phyloP scores from a whole-genome alignment of 2,888 invertebrate genomes.

The Helleia helle region DNA sequence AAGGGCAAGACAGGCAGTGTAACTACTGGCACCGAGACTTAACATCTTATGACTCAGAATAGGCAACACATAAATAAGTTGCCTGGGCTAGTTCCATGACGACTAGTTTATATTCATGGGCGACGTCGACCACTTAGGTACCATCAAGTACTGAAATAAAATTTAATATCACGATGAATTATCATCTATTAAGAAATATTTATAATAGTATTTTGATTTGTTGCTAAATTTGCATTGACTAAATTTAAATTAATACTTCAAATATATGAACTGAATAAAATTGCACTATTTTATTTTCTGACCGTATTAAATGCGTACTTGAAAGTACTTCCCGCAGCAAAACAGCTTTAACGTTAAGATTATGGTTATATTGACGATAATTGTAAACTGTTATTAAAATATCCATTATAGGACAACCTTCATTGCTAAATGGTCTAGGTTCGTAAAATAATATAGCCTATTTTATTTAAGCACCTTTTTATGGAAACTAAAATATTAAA shows the following conservation, averaged over 20 bases:
- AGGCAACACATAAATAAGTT: no score
- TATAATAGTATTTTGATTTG: no score
- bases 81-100: no score
- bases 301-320: not conserved
- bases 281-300: not conserved
- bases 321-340: not conserved
- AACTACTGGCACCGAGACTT: no score
- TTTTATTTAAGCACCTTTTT: constrained; percentile 5
- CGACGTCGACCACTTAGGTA: no score
- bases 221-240: no score
- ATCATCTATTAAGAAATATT: no score
- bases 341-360: not conserved
- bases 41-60: no score
- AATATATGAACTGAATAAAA: no score
- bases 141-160: not conserved
- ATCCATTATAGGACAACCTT: constrained; percentile 5
- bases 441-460: not conserved
- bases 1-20: no score
- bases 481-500: not conserved
- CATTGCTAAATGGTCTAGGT: constrained; percentile 2
- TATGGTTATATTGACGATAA: constrained; percentile 3
- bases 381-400: constrained; percentile 3
- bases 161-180: not conserved
- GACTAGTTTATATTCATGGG: no score
- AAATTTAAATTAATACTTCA: no score